Evolutionary conservation across 2,888 invertebrate species (phyloP).

Genomic region (Drosophila yooni): DNA sequence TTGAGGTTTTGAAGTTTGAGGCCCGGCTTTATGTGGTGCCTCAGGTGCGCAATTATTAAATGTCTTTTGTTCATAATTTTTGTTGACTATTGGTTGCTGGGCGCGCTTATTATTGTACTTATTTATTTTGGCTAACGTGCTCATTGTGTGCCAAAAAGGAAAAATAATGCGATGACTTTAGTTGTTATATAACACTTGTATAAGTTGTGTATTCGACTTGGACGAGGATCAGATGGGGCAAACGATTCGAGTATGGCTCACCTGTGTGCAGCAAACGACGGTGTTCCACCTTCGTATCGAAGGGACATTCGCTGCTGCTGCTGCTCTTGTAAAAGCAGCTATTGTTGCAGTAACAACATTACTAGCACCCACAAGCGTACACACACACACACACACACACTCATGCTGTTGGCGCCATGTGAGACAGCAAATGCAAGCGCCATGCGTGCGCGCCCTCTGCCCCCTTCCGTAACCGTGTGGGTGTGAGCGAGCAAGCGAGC

Average conservation of each 20-base stretch:
- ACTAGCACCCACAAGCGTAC: conserved; percentile 60
- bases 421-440: conserved; percentile 80
- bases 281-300: conserved; percentile 43
- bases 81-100: conserved; percentile 23
- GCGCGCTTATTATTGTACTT: conserved; percentile 30
- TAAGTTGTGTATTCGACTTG: conserved; percentile 53
- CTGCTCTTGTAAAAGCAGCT: conserved; percentile 56
- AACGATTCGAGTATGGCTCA: background rate
- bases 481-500: conserved; percentile 49
- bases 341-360: conserved; percentile 80
- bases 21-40: conserved; percentile 58
- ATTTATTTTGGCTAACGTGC: conserved; percentile 8
- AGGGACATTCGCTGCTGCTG: conserved; percentile 38
- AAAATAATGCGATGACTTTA: background rate
- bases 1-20: conserved; percentile 30
- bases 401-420: conserved; percentile 41
- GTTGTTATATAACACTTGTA: conserved; percentile 47
- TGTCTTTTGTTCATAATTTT: conserved; percentile 56
- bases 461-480: background rate
- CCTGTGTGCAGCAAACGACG: conserved; percentile 26
- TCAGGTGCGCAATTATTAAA: conserved; percentile 75
- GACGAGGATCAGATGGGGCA: conserved; percentile 59
- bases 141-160: background rate
- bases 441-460: conserved; percentile 68
- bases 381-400: conserved; percentile 29